Conservation (phyloP, 2,113 vertebrate species). For the Paraplagusia blochii region DNA sequence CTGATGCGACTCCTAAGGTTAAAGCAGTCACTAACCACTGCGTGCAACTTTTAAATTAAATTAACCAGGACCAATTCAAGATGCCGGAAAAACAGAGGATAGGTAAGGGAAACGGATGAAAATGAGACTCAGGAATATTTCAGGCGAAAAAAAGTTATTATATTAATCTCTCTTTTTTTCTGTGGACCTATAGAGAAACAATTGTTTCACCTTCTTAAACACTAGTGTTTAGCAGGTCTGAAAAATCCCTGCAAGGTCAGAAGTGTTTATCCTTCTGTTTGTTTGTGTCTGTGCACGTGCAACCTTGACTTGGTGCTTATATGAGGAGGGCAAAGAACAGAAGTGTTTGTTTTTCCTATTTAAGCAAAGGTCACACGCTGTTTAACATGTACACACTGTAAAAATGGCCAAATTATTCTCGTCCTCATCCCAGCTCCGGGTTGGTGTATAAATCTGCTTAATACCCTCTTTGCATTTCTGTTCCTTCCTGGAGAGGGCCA, state of each 20-base stretch:
- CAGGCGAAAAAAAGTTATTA: constrained; percentile 25
- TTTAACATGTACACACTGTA: constrained; percentile 31
- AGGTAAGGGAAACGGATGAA: constrained; percentile 1
- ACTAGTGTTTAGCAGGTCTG: neutral
- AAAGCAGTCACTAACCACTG: constrained; percentile 47
- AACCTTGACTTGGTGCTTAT: neutral
- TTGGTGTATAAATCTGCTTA: constrained; percentile 31
- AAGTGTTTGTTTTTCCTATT: constrained; percentile 11
- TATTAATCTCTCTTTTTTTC: constrained; percentile 13
- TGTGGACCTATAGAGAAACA: neutral
- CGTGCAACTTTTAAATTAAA: constrained; percentile 48
- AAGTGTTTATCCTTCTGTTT: neutral
- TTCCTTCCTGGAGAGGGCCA: constrained; percentile 31
- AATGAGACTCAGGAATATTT: constrained; percentile 44
- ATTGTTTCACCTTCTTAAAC: constrained; percentile 4
- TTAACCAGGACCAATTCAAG: constrained; percentile 56
- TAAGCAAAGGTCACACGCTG: constrained; percentile 2
- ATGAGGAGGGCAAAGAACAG: constrained; percentile 16
- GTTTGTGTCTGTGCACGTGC: neutral
- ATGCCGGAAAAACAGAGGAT: constrained; percentile 24
- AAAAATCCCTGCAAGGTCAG: neutral
- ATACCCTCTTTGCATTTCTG: constrained; percentile 27
- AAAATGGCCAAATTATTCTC: constrained; percentile 36
- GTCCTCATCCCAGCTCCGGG: constrained; percentile 64
- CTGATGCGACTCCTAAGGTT: constrained; percentile 58